A percentile compares a stretch with the other conserved stretches of the same genome.
phyloP scores from a whole-genome alignment of 1,140 invertebrate genomes.

The Idris sp. region DNA sequence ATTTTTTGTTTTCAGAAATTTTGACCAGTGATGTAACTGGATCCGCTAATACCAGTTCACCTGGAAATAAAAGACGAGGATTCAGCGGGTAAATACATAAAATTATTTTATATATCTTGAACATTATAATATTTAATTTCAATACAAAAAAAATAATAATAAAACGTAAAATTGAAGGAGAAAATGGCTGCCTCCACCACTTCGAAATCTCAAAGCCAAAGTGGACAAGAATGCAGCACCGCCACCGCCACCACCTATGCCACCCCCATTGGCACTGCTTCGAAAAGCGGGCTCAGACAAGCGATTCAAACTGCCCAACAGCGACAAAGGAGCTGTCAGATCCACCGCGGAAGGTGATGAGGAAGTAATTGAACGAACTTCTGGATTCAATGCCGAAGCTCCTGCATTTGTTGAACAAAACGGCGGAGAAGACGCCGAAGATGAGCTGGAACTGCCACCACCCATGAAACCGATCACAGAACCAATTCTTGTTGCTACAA shows the following conservation, averaged over 20 bases:
- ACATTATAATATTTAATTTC: too few species aligned
- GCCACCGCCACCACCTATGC: too few species aligned
- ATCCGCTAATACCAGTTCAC: conserved; percentile 81
- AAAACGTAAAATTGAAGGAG: conserved; percentile 75
- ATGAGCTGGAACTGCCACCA: conserved; percentile 92
- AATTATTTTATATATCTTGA: too few species aligned
- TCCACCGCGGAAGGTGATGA: conserved; percentile 70
- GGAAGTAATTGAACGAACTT: conserved; percentile 55
- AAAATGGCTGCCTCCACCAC: conserved; percentile 93
- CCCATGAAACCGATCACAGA: conserved; percentile 97
- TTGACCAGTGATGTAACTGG: conserved; percentile 79
- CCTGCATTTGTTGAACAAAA: conserved; percentile 78
- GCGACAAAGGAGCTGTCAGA: conserved; percentile 51
- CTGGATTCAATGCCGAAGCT: conserved; percentile 69
- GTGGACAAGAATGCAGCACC: conserved; percentile 83
- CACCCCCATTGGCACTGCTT: conserved; percentile 82
- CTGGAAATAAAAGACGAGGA: conserved; percentile 88
- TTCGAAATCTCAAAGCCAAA: conserved; percentile 93
- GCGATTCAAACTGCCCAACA: conserved; percentile 83
- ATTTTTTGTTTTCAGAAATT: conserved; percentile 77
- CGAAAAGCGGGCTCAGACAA: conserved; percentile 86
- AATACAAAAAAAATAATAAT: conserved; percentile 1
- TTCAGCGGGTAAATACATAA: conserved; percentile 90
- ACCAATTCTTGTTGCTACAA: conserved; percentile 80
- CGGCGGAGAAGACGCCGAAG: conserved; percentile 87